Evolutionary conservation across 2,113 vertebrate genomes (phyloP).

Genomic region (Poecilia latipinna): DNA sequence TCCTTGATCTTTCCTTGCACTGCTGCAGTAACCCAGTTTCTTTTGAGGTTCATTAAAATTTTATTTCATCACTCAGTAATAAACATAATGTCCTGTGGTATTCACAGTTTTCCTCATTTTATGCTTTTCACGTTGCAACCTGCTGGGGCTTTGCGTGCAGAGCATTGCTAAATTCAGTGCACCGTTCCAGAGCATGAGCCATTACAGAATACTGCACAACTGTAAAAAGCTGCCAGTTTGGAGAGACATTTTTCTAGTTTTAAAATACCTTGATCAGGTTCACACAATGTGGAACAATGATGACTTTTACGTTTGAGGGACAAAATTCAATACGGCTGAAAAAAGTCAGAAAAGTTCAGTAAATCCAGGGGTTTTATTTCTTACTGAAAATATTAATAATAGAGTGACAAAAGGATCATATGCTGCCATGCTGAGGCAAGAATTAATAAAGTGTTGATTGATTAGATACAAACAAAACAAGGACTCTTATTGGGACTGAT

Average conservation of each 20-base stretch:
- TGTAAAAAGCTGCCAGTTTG: background rate
- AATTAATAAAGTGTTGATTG: background rate
- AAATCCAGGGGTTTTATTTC: background rate
- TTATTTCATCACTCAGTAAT: conserved; percentile 7
- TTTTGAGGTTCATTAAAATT: conserved; percentile 20
- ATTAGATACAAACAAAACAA: background rate
- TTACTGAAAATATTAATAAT: background rate
- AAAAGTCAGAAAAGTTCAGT: conserved; percentile 4
- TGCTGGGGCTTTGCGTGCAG: background rate
- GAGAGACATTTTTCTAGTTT: background rate
- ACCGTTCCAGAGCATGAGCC: background rate
- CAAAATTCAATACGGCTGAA: background rate
- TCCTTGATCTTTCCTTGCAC: background rate
- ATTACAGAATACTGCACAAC: conserved; percentile 1
- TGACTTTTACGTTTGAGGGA: background rate
- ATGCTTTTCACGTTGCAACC: background rate
- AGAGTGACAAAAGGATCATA: conserved; percentile 10
- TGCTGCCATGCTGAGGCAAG: background rate
- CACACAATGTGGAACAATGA: background rate
- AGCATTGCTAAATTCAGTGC: background rate
- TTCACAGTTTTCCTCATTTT: background rate
- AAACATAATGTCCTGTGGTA: background rate
- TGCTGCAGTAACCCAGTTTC: conserved; percentile 14
- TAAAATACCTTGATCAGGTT: background rate
- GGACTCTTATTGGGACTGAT: background rate